Base-by-base conservation (phyloP, 2,113 vertebrate species). In the Ondatra zibethicus region DNA sequence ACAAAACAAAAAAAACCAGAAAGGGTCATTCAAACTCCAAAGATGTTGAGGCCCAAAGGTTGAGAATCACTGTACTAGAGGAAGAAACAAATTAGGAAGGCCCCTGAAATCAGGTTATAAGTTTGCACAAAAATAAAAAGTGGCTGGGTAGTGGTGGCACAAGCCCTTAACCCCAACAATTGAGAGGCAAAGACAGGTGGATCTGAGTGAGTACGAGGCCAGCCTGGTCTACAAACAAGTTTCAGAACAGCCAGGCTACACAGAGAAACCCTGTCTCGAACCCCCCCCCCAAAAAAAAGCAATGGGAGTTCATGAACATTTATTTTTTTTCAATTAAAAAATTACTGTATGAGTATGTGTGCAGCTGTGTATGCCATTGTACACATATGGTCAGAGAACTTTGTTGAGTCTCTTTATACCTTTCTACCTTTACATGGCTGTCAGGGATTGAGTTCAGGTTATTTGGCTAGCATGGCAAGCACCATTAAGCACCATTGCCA, bases 81-180 rank as follows among this genome's bases (percentile, higher is more conserved):
- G 45, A 31, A 50, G 36, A 94, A 42, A 88, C 8, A 82, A 96
- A 94, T 4, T 42, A 47, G 68, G 63, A 94, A 93, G 27, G 36
- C 66, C 29, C 85, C 4, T 93, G 31, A 92, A 95, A 96, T 72
- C 84, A 96, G 19, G 68, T 77, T 94, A 96, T 21, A 11, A 82
- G 11, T 55, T 0, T 92, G 29, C 36, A 96, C 33, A 66, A 39
- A 72, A 95, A 58, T 58, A 58, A 58, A 17, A 58, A 58, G 55
- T 58, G 55, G 16, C 55, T 58, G 55, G 55, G 55, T 58, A 19
- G 55, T 58, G 5, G 55, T 58, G 55, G 55, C 55, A 58, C 19
- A 58, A 58, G 55, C 19, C 55, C 19, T 21, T 58, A 58, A 58
- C 19, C 19, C 55, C 55, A 58, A 58, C 55, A 58, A 58, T 21